phyloP scores from a whole-genome alignment of 2,797 vertebrate species.

The Eidolon dupreanum region DNA sequence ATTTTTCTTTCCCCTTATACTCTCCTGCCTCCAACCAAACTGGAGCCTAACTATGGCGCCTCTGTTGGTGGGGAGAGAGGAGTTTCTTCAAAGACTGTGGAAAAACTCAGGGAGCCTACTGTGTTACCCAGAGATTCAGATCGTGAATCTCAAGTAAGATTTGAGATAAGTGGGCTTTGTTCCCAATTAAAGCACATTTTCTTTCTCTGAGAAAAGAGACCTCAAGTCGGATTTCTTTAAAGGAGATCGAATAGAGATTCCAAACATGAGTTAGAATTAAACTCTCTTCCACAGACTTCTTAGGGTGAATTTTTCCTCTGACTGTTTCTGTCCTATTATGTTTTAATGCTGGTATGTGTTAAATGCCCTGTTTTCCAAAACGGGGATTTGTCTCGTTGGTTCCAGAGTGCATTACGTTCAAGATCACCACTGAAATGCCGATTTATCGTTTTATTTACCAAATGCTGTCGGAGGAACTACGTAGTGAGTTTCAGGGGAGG shows the following conservation, averaged over 20 bases:
- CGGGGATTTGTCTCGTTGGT: not conserved
- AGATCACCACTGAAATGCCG: not conserved
- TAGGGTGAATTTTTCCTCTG: not conserved
- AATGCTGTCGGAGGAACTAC: not conserved
- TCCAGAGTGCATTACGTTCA: not conserved
- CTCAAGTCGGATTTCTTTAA: not conserved
- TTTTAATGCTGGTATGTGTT: not conserved
- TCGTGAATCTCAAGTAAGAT: not conserved
- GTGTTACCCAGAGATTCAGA: not conserved
- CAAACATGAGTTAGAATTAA: not conserved
- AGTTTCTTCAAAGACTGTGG: not conserved
- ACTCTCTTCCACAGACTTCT: not conserved
- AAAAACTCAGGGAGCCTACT: not conserved
- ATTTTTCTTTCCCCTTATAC: too few species aligned
- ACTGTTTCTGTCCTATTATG: not conserved
- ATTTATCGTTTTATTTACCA: slow-evolving; percentile 34
- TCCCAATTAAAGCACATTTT: not conserved
- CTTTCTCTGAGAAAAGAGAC: not conserved
- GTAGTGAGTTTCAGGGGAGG: not conserved
- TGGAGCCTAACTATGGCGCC: not conserved
- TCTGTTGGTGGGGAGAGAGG: not conserved
- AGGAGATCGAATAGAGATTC: not conserved
- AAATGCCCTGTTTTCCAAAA: not conserved
- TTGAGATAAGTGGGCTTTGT: not conserved
- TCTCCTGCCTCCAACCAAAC: not conserved